phyloP scores from a whole-genome alignment of 2,888 invertebrate species.

The Machimus rusticus region DNA sequence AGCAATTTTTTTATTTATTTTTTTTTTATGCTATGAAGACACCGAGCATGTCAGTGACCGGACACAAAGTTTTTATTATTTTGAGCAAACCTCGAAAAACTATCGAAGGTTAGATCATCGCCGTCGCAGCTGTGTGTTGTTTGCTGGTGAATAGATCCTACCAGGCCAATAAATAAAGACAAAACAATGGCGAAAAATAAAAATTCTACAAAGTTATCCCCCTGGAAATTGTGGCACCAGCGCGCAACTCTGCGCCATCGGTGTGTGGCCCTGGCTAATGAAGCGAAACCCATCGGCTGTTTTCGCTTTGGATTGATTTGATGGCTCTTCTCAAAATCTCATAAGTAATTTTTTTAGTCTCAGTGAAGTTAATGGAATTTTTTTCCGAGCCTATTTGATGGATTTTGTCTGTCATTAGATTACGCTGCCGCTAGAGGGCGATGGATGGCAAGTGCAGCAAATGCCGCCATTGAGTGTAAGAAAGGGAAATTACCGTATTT shows the following conservation, averaged over 20 bases:
- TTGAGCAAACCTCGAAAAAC: constrained; percentile 5
- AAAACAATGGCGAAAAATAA: neutral
- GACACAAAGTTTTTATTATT: neutral
- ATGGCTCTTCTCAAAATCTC: neutral
- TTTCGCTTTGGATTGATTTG: neutral
- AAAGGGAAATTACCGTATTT: neutral
- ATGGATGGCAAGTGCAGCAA: neutral
- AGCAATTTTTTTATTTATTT: neutral
- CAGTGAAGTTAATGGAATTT: neutral
- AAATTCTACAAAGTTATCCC: neutral
- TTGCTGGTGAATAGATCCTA: neutral
- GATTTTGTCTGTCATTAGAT: neutral
- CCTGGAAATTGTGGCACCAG: neutral
- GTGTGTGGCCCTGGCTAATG: neutral
- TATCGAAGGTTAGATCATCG: constrained; percentile 1
- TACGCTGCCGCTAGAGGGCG: neutral
- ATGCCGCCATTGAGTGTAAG: neutral
- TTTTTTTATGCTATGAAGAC: neutral
- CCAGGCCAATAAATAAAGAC: neutral
- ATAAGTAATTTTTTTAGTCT: neutral
- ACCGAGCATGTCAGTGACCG: neutral
- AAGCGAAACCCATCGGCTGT: neutral
- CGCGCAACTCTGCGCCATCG: neutral
- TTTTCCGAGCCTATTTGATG: neutral
- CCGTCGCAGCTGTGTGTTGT: neutral